A percentile compares a stretch with the other conserved stretches of the same genome.
Conservation (phyloP, 92 coral and sea anemone genomes). For the Umimayanthus kanabou region DNA sequence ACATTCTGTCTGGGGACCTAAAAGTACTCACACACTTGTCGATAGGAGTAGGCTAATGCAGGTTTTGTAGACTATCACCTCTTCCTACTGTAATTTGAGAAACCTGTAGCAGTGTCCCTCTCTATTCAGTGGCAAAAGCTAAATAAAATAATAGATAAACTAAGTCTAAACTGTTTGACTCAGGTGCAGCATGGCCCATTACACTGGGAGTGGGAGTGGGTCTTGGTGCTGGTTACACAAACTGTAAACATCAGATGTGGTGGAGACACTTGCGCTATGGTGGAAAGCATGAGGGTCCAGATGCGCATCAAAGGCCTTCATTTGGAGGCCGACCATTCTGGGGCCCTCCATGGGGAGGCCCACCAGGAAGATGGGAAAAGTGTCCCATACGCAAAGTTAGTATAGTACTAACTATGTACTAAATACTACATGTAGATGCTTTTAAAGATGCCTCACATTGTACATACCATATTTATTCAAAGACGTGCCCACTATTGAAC, state of each 20-base stretch:
- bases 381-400: constrained; percentile 25
- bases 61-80: too few species aligned
- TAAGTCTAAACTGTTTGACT: not conserved
- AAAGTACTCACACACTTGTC: too few species aligned
- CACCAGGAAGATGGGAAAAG: constrained; percentile 10
- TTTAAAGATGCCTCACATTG: too few species aligned
- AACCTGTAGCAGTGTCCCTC: too few species aligned
- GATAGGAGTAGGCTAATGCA: too few species aligned
- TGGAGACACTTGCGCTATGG: constrained; percentile 53
- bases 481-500: too few species aligned
- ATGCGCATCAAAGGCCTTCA: constrained; percentile 27
- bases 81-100: too few species aligned
- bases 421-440: too few species aligned
- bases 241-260: constrained; percentile 90
- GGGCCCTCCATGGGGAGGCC: constrained; percentile 45
- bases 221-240: constrained; percentile 93
- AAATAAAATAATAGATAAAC: too few species aligned
- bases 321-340: constrained; percentile 53
- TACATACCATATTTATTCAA: too few species aligned
- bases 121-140: too few species aligned
- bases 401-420: not conserved
- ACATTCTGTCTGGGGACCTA: too few species aligned
- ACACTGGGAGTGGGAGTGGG: constrained; percentile 91
- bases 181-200: constrained; percentile 94
- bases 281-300: constrained; percentile 57